phyloP scores from a whole-genome alignment of 1,140 invertebrate genomes.

The Diachasma alloeum region DNA sequence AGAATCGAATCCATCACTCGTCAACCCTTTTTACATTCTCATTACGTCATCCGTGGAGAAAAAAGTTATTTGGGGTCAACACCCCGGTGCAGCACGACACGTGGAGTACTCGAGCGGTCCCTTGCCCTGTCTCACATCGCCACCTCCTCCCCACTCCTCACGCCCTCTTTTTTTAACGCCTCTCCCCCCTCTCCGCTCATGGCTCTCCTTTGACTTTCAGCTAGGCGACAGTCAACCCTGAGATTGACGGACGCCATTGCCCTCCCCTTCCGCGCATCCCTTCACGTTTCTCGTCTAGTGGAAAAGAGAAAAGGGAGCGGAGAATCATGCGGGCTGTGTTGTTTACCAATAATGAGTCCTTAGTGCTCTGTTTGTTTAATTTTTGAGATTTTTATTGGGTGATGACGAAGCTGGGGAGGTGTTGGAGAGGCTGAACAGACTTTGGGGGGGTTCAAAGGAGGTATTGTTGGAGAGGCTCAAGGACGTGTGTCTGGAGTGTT shows the following conservation, averaged over 20 bases:
- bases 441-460: neutral
- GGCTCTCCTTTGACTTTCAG: conserved; percentile 24
- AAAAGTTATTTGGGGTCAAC: conserved; percentile 62
- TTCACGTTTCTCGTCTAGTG: neutral
- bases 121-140: conserved; percentile 15
- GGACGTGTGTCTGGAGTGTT: neutral
- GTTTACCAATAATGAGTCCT: neutral
- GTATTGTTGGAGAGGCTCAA: neutral
- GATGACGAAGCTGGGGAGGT: neutral
- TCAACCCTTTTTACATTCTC: neutral
- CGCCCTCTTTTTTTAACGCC: conserved; percentile 26
- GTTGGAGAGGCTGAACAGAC: neutral
- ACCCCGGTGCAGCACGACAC: conserved; percentile 55
- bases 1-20: neutral
- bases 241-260: neutral
- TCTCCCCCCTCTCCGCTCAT: conserved; percentile 35
- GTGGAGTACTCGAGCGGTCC: conserved; percentile 41
- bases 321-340: neutral
- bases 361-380: neutral
- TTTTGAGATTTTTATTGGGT: neutral
- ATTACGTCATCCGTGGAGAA: conserved; percentile 61
- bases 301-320: too few relatives aligned
- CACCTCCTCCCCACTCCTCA: conserved; percentile 14
- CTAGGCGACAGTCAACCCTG: neutral
- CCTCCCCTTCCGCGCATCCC: neutral